Percentiles rank a stretch among this genome's conserved stretches.
Conservation (phyloP, 1,140 invertebrate genomes). For the Sminthurides bifidus region DNA sequence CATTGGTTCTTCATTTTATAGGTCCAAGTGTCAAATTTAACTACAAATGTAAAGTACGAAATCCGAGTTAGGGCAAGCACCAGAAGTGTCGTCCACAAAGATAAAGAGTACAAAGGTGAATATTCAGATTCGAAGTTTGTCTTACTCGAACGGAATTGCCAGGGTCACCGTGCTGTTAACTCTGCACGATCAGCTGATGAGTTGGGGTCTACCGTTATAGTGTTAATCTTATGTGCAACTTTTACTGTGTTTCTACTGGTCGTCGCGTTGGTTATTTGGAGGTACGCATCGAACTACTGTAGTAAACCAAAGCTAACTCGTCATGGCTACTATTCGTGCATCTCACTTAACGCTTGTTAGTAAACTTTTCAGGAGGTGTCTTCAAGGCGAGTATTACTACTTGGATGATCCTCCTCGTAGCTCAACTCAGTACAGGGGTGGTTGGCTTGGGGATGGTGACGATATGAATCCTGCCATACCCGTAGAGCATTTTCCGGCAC, state of each 20-base stretch:
- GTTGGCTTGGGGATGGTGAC: constrained; percentile 44
- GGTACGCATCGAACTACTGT: constrained; percentile 40
- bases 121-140: constrained; percentile 52
- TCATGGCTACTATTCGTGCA: background rate
- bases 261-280: constrained; percentile 60
- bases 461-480: constrained; percentile 52
- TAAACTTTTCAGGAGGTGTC: constrained; percentile 52
- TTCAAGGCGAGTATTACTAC: constrained; percentile 72
- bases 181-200: constrained; percentile 46
- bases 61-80: constrained; percentile 59
- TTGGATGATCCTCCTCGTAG: constrained; percentile 58
- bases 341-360: constrained; percentile 1
- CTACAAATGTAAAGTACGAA: constrained; percentile 59
- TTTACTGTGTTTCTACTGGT: constrained; percentile 58
- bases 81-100: constrained; percentile 50
- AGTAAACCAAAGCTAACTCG: background rate
- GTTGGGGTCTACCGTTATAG: constrained; percentile 57
- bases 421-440: constrained; percentile 38
- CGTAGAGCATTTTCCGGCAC: constrained; percentile 60
- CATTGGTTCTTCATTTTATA: background rate
- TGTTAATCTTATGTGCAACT: constrained; percentile 57
- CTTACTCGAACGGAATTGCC: constrained; percentile 53
- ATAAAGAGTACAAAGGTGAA: constrained; percentile 52
- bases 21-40: constrained; percentile 48
- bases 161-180: constrained; percentile 40